These are phyloP conservation scores for Glossophaga mutica DNA, from an alignment of 2,797 vertebrate species.

Conservation along the genomic window DNA sequence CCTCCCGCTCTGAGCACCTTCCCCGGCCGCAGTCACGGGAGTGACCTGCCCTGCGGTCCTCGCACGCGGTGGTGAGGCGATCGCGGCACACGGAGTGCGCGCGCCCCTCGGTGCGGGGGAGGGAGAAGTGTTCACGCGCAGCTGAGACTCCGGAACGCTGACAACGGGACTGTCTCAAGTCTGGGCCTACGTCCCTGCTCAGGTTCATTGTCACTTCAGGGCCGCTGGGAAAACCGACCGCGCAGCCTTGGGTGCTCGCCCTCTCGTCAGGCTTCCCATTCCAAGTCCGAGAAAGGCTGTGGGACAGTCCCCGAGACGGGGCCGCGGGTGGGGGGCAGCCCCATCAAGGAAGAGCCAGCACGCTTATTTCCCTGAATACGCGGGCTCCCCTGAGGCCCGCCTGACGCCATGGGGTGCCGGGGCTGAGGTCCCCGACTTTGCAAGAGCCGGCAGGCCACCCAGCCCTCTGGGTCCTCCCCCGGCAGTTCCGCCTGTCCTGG, in stretches of 20 bases:
- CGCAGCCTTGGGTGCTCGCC: not conserved
- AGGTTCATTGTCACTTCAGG: not conserved
- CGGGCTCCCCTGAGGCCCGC: too few relatives aligned
- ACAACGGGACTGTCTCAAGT: not conserved
- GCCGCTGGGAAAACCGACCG: not conserved
- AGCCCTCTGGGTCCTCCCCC: not conserved
- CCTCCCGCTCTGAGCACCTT: not conserved
- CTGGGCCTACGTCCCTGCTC: not conserved
- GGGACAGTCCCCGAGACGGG: not conserved
- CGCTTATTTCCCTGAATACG: not conserved
- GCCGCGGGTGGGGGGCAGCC: too few relatives aligned
- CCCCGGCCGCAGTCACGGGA: fast-evolving
- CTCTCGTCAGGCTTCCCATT: not conserved
- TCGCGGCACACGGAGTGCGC: not conserved
- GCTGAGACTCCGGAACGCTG: not conserved
- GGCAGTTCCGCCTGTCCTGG: not conserved
- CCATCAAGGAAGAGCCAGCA: too few relatives aligned
- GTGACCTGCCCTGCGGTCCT: fast-evolving
- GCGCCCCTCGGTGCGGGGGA: fast-evolving
- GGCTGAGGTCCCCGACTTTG: not conserved
- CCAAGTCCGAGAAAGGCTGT: not conserved
- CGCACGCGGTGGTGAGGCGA: fast-evolving
- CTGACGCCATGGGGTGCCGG: not conserved
- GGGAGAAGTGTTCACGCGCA: not conserved
- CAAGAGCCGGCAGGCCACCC: not conserved